These are phyloP conservation scores for Zosterops hypoxanthus DNA, from an alignment of 2,113 vertebrate species.

Conservation along the genomic window DNA sequence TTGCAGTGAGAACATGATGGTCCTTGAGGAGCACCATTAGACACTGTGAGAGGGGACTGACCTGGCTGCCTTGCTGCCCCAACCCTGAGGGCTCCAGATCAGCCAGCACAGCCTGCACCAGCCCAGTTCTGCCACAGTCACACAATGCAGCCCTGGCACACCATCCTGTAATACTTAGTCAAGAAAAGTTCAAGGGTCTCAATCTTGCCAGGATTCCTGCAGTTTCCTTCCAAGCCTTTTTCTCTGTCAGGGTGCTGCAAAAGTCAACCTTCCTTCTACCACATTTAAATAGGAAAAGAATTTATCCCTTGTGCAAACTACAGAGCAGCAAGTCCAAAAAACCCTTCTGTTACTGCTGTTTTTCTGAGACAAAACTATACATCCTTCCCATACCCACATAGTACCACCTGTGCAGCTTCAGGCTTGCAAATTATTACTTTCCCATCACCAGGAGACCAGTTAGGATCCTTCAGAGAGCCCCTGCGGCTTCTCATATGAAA, in stretches of 20 bases:
- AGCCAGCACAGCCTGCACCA: not conserved
- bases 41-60: fast-evolving
- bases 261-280: not conserved
- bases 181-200: not conserved
- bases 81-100: fast-evolving
- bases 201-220: not conserved
- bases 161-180: fast-evolving
- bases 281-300: not conserved
- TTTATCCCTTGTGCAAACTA: not conserved
- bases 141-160: not conserved
- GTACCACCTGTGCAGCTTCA: not conserved
- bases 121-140: not conserved
- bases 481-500: not conserved
- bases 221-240: not conserved
- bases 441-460: not conserved
- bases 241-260: not conserved
- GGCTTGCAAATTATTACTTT: not conserved
- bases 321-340: not conserved
- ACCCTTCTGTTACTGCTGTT: not conserved
- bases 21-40: fast-evolving
- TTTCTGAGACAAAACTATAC: not conserved
- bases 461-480: not conserved
- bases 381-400: not conserved
- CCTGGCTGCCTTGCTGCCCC: not conserved
- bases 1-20: not conserved